Conservation (phyloP, 2,797 vertebrate species). For the Apogon talboti region DNA sequence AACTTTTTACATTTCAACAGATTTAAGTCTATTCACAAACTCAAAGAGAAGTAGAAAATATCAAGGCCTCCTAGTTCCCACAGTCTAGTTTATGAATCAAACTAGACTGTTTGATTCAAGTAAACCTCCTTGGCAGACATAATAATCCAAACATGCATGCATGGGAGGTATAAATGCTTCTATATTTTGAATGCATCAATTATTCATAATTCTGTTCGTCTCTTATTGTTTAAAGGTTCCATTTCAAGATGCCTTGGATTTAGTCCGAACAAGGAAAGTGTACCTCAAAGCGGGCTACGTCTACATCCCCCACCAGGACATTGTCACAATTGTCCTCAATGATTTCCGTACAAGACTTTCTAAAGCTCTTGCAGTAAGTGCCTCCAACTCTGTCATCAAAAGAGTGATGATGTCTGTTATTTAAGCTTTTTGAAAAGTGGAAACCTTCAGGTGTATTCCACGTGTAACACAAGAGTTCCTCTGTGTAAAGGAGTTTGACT, state of each 20-base stretch:
- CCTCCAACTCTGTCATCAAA: constrained; percentile 1
- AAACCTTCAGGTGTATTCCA: not conserved
- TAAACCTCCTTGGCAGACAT: no score
- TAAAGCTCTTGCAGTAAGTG: constrained; percentile 95
- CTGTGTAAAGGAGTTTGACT: no score
- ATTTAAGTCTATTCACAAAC: constrained; percentile 36
- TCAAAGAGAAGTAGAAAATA: constrained; percentile 14
- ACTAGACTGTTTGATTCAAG: no score
- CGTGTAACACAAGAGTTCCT: no score
- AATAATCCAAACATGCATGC: not conserved
- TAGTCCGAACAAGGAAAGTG: constrained; percentile 91
- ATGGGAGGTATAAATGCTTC: not conserved
- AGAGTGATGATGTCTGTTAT: not conserved
- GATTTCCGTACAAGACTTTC: constrained; percentile 93
- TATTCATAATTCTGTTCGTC: not conserved
- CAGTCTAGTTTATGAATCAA: no score
- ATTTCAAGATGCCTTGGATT: constrained; percentile 93
- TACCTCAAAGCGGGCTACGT: constrained; percentile 91
- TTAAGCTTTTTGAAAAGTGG: not conserved
- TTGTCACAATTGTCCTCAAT: constrained; percentile 90
- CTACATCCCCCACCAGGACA: constrained; percentile 92
- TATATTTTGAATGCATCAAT: constrained; percentile 11
- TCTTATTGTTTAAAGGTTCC: constrained; percentile 84
- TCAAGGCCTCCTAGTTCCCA: not conserved
- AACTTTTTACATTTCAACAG: constrained; percentile 25